These are phyloP conservation scores for Rhaphigaster nebulosa DNA, from an alignment of 2,888 invertebrate genomes.

Conservation along the genomic window DNA sequence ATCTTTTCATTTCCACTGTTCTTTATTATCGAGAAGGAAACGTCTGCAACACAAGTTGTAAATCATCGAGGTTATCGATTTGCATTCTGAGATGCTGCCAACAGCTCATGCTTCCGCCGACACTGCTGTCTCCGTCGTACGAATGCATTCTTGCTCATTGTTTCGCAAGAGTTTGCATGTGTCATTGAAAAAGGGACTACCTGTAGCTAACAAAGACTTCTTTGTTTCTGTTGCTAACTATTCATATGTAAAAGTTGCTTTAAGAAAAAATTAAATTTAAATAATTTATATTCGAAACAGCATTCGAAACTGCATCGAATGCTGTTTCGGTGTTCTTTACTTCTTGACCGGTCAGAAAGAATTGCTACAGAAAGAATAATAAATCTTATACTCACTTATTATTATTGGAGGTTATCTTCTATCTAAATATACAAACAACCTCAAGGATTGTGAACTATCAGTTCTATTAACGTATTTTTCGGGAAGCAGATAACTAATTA, in stretches of 20 bases:
- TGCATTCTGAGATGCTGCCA: slow-evolving; percentile 29
- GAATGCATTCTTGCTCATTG: background rate
- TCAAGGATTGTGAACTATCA: slow-evolving; percentile 2
- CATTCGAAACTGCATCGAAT: too few relatives aligned
- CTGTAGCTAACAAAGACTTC: background rate
- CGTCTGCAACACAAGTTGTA: background rate
- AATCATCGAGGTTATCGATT: background rate
- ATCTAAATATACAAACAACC: background rate
- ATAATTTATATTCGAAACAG: too few relatives aligned
- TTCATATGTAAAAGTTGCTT: too few relatives aligned
- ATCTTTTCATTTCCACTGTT: background rate
- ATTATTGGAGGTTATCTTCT: background rate
- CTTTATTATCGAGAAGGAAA: background rate
- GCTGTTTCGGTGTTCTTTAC: background rate
- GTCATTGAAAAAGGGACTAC: background rate
- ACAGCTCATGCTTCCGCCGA: background rate
- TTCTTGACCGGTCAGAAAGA: background rate
- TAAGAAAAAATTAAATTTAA: too few relatives aligned
- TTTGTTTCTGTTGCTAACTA: background rate
- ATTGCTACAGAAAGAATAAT: background rate
- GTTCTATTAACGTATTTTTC: slow-evolving; percentile 31
- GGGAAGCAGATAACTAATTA: slow-evolving; percentile 32
- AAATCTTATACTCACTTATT: too few relatives aligned
- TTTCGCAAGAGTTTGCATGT: background rate
- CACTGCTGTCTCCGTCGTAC: background rate